Percentiles rank a stretch among this genome's conserved stretches.
Evolutionary conservation across 1,140 invertebrate species (phyloP).

Genomic region (Drosophila leontia): DNA sequence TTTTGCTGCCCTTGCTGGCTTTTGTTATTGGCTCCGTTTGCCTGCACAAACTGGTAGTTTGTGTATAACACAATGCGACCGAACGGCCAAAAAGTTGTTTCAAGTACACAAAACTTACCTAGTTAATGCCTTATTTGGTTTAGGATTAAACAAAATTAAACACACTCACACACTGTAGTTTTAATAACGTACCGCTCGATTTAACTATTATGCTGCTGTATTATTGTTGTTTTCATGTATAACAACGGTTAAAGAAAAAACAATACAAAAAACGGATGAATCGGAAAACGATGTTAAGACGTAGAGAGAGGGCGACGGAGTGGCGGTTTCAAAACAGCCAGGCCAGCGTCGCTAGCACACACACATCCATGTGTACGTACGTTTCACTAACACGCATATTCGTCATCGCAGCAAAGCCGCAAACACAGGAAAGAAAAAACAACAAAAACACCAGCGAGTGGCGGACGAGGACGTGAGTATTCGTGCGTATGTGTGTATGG

Average conservation of each 20-base stretch:
- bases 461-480: constrained; percentile 53
- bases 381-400: constrained; percentile 63
- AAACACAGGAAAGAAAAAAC: constrained; percentile 46
- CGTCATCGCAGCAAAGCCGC: constrained; percentile 60
- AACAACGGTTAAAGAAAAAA: constrained; percentile 45
- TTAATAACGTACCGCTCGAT: constrained; percentile 33
- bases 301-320: constrained; percentile 9
- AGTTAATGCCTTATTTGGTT: constrained; percentile 2
- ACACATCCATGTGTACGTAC: constrained; percentile 10
- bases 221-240: constrained; percentile 33
- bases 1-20: constrained; percentile 12
- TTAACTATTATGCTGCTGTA: constrained; percentile 18
- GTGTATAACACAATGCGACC: constrained; percentile 26
- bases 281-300: constrained; percentile 15
- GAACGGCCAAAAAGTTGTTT: constrained; percentile 26
- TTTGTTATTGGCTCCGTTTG: constrained; percentile 19
- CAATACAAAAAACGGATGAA: constrained; percentile 36
- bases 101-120: constrained; percentile 27
- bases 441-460: constrained; percentile 54
- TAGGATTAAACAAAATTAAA: constrained; percentile 15
- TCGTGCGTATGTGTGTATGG: constrained; percentile 43
- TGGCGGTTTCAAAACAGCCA: constrained; percentile 27
- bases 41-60: constrained; percentile 50
- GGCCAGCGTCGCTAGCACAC: constrained; percentile 32
- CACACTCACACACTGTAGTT: constrained; percentile 22